phyloP scores from a whole-genome alignment of 2,888 invertebrate genomes.

The Scaptodrosophila latifasciaeformis region DNA sequence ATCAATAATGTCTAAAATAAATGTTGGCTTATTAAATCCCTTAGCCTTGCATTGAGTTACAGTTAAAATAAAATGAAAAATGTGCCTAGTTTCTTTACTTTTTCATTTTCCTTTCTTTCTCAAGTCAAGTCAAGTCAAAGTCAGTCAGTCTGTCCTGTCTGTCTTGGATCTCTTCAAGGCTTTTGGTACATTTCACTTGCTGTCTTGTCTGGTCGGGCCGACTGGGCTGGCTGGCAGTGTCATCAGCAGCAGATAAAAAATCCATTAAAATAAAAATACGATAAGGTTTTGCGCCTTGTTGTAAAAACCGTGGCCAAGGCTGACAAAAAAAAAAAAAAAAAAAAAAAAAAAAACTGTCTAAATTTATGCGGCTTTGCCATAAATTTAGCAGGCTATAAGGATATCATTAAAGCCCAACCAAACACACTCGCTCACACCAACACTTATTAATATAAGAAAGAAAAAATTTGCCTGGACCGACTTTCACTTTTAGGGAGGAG shows the following conservation, averaged over 20 bases:
- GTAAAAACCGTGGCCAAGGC: constrained; percentile 15
- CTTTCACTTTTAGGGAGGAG: constrained; percentile 20
- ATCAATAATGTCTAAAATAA: constrained; percentile 67
- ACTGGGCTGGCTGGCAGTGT: constrained; percentile 25
- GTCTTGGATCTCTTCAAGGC: constrained; percentile 28
- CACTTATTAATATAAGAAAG: constrained; percentile 17
- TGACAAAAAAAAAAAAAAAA: constrained; percentile 36
- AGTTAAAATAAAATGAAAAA: constrained; percentile 58
- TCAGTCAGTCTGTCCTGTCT: constrained; percentile 19
- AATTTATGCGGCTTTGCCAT: constrained; percentile 67
- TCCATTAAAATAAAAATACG: constrained; percentile 69
- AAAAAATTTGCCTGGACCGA: constrained; percentile 20
- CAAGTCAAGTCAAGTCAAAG: neutral
- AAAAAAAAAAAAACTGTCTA: constrained; percentile 56
- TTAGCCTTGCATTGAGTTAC: constrained; percentile 54
- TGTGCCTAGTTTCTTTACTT: constrained; percentile 43
- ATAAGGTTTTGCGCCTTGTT: constrained; percentile 53
- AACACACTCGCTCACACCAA: constrained; percentile 27
- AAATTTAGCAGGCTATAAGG: constrained; percentile 67
- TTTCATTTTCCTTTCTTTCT: constrained; percentile 4
- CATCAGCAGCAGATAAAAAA: constrained; percentile 62
- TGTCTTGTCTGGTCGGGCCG: neutral
- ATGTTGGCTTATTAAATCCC: constrained; percentile 69
- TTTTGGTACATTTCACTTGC: neutral
- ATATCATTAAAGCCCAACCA: constrained; percentile 64